Conservation (phyloP, 2,888 invertebrate genomes). For the Acanthoscelides obtectus region DNA sequence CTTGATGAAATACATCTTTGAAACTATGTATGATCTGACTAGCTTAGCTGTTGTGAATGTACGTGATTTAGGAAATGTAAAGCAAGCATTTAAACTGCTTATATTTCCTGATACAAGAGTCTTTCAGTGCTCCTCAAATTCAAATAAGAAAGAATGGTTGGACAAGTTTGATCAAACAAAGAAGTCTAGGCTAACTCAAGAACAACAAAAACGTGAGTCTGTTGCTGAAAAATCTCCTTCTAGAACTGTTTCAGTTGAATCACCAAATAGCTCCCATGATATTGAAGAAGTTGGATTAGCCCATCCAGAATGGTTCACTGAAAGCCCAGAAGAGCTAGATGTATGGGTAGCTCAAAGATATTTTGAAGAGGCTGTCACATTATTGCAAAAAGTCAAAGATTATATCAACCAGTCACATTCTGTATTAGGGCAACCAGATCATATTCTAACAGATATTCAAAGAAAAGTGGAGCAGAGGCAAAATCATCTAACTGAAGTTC, state of each 20-base stretch:
- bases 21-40: conserved; percentile 78
- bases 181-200: conserved; percentile 68
- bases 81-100: conserved; percentile 89
- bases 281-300: conserved; percentile 39
- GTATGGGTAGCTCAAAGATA: conserved; percentile 93
- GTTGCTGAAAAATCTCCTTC: conserved; percentile 47
- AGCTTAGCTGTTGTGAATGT: conserved; percentile 93
- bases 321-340: conserved; percentile 91
- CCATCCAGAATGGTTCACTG: conserved; percentile 81
- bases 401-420: conserved; percentile 46
- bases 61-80: conserved; percentile 81
- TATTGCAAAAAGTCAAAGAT: conserved; percentile 66
- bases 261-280: conserved; percentile 46
- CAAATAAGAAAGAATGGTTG: conserved; percentile 80
- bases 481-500: conserved; percentile 74
- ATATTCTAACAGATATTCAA: conserved; percentile 50
- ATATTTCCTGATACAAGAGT: conserved; percentile 91
- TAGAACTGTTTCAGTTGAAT: conserved; percentile 48
- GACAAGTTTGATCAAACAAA: conserved; percentile 89
- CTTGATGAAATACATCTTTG: conserved; percentile 78
- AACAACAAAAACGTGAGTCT: conserved; percentile 49
- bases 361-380: conserved; percentile 85
- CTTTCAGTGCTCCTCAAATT: conserved; percentile 81
- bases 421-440: conserved; percentile 42
- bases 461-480: conserved; percentile 60